Percentiles rank a stretch among this genome's conserved stretches.
phyloP scores from a whole-genome alignment of 2,113 vertebrate species.

The Haplochromis vanheusdeni region DNA sequence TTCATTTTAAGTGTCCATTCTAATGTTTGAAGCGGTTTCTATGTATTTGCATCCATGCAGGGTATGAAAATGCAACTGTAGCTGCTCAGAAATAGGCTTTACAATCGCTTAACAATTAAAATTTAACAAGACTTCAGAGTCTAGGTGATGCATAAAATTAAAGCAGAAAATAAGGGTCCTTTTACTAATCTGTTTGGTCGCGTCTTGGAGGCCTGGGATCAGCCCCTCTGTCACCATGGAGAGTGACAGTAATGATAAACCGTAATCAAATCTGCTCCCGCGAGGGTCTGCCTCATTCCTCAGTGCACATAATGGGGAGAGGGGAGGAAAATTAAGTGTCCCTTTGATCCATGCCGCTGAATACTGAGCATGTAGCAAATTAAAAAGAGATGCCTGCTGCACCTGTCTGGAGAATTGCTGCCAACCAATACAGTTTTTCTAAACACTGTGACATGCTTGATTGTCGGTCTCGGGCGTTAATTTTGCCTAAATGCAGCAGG shows the following conservation, averaged over 20 bases:
- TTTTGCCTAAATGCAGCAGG: not conserved
- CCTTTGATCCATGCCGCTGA: slow-evolving; percentile 58
- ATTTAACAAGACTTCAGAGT: slow-evolving; percentile 44
- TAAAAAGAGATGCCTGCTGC: slow-evolving; percentile 50
- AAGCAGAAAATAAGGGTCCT: slow-evolving; percentile 47
- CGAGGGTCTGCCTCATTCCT: slow-evolving; percentile 48
- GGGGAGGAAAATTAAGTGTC: slow-evolving; percentile 64
- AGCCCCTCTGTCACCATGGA: slow-evolving; percentile 41
- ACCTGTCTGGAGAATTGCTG: slow-evolving; percentile 36
- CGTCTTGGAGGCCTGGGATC: slow-evolving; percentile 22
- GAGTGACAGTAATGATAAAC: slow-evolving; percentile 67
- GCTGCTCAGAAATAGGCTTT: slow-evolving; percentile 21
- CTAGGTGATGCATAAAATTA: slow-evolving; percentile 52
- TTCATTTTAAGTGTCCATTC: not conserved
- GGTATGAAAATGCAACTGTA: not conserved
- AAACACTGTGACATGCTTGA: slow-evolving; percentile 3
- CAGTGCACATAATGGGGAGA: slow-evolving; percentile 49
- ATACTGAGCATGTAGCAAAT: slow-evolving; percentile 63
- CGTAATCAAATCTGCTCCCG: slow-evolving; percentile 63
- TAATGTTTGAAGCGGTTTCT: not conserved
- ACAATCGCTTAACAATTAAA: slow-evolving; percentile 56
- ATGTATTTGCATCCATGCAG: not conserved
- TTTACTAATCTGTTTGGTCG: slow-evolving; percentile 48
- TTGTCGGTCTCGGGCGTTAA: slow-evolving; percentile 8
- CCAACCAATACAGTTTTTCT: slow-evolving; percentile 19